A percentile compares a stretch with the other conserved stretches of the same genome.
Evolutionary conservation across 2,113 vertebrate species (phyloP).

Genomic region (Uropsilus gracilis): DNA sequence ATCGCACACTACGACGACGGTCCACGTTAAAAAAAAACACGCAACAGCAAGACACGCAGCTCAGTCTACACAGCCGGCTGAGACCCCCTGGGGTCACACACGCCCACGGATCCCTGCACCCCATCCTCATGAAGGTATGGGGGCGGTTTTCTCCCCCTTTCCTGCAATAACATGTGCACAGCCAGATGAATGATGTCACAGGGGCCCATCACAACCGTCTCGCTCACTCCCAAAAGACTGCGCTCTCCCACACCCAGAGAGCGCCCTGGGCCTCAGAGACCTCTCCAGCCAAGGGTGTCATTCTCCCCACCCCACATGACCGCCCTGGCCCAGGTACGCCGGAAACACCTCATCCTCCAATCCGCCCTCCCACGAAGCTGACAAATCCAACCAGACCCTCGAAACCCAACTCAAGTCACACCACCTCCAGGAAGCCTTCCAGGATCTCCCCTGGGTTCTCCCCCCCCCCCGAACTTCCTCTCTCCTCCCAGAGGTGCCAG

Average conservation of each 20-base stretch:
- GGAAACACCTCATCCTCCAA: neutral
- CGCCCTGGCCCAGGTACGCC: neutral
- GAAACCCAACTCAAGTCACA: neutral
- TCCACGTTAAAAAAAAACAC: rapidly evolving
- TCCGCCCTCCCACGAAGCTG: neutral
- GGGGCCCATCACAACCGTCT: neutral
- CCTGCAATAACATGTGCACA: neutral
- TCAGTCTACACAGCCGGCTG: too few species aligned
- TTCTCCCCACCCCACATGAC: too few species aligned
- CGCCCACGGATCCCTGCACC: neutral
- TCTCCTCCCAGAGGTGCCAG: too few species aligned
- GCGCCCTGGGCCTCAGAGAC: neutral
- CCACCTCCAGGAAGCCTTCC: slow-evolving; percentile 2
- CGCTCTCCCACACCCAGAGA: neutral
- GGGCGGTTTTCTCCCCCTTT: neutral
- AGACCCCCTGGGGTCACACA: neutral
- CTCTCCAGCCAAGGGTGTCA: neutral
- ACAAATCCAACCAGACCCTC: neutral
- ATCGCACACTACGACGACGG: neutral
- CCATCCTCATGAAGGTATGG: neutral
- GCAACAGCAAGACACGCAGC: neutral
- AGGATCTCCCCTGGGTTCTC: neutral
- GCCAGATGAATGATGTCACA: neutral
- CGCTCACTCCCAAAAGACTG: neutral
- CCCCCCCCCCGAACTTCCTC: neutral